Percentiles rank a stretch among this genome's conserved stretches.
These are phyloP conservation scores for Sisyra nigra DNA, from an alignment of 2,888 invertebrate genomes.

Conservation along the genomic window DNA sequence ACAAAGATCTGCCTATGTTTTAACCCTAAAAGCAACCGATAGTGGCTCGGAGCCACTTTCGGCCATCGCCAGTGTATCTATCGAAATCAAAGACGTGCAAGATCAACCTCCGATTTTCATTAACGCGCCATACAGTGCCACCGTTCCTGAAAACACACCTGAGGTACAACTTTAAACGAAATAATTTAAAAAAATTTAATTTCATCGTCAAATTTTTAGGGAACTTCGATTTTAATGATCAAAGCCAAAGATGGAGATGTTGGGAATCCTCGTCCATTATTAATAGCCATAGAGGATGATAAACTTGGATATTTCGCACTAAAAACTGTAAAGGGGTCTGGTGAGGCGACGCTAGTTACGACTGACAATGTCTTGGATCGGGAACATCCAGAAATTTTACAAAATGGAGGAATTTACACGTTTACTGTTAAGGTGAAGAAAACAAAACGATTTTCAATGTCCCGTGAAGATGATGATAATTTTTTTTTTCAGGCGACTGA, in stretches of 20 bases:
- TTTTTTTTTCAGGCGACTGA: conserved; percentile 43
- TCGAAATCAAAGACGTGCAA: conserved; percentile 61
- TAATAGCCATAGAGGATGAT: conserved; percentile 54
- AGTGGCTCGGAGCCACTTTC: conserved; percentile 40
- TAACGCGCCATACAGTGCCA: conserved; percentile 65
- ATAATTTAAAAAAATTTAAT: background rate
- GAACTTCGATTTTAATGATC: conserved; percentile 50
- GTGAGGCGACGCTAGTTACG: conserved; percentile 39
- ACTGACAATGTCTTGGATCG: conserved; percentile 51
- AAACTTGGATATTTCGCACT: conserved; percentile 50
- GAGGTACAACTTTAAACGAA: conserved; percentile 27
- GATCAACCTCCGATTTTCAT: conserved; percentile 71
- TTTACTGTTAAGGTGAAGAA: conserved; percentile 41
- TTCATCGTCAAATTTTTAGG: conserved; percentile 22
- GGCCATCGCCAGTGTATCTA: conserved; percentile 55
- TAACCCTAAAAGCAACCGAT: conserved; percentile 51
- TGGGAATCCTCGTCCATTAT: conserved; percentile 49
- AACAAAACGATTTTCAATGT: too few relatives aligned
- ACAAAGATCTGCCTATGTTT: conserved; percentile 51
- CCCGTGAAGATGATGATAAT: too few relatives aligned
- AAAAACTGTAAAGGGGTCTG: conserved; percentile 34
- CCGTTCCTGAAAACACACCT: conserved; percentile 56
- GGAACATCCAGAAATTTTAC: conserved; percentile 54
- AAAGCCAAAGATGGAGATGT: conserved; percentile 68
- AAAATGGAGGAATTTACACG: conserved; percentile 63